Base-by-base conservation (phyloP, 2,113 vertebrate genomes). In the Camelus bactrianus region DNA sequence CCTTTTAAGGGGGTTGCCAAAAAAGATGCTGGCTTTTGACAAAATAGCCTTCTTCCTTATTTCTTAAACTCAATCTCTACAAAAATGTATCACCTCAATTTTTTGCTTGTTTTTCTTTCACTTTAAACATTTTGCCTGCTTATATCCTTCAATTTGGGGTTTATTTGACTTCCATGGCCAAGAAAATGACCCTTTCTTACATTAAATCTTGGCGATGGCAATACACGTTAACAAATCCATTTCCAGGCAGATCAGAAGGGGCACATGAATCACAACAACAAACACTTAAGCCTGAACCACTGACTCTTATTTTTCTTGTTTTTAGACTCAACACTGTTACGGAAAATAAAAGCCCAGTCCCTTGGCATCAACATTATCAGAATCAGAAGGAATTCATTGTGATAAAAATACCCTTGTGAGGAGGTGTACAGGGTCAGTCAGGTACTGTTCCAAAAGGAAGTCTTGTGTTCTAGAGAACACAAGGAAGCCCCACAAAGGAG, bases 381-480 rank as follows among this genome's bases (percentile, higher is more conserved):
- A 90, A 84, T 65, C 54, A 38, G 70, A 97, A 97, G 94, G 77
- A 97, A 96, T 95, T 42, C 0, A 3, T 84, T 95, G 48, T 79
- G 94, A 95, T 96, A 92, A 96, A 96, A 96, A 89, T 97, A 83
- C 80, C 60, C n/a, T 38, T 60, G 65, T 94, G 88, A 96, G 50
- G 91, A 88, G 62, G 90, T 82, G 79, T 89, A 93, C 28, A 20
- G 89, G 96, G 96, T 87, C 97, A 93, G 96, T 96, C 93, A 81
- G 46, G 58, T 65, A 50, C 54, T 0, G 0, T 54, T 98, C 83
- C 86, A 80, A 97, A 97, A 93, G 86, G 97, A 97, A 98, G 96
- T 96, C 97, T 98, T 96, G 85, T 93, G 91, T 98, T 97, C 82
- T 93, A 98, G 96, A 76, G 97, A 98, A 92, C 89, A 93, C 94